Evolutionary conservation across 2,888 invertebrate genomes (phyloP), one percentile per base, ranked within the genome.

Genomic region (Agrochola lota): DNA sequence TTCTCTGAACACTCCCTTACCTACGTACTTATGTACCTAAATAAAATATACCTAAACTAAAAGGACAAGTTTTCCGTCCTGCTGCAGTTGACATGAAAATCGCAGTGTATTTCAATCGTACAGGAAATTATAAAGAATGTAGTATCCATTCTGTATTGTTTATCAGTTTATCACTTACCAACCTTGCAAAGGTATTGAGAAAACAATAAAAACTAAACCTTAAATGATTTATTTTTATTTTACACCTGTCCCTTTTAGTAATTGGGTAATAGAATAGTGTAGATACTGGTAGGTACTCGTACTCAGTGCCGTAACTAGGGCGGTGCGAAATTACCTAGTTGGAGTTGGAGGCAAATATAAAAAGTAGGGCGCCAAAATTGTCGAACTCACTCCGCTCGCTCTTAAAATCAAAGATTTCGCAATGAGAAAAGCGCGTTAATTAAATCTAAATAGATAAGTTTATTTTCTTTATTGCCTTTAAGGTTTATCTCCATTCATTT

Each of bases 141-240:
- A 94, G 94, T 94, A 92, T 93, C 93, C 93, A 91, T 94, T 94
- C 93, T 93, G 92, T 94, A 94, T 93, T 92, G 91, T 94, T 94
- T 93, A 93, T 91, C 91, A 88, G 94, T 94, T 94, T 92, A 90
- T 89, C 90, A 93, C 91, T 92, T 92, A 91, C 90, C 89, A 94
- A 94, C 95, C 95, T 96, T 96, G 90, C 95, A 95, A 96, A 96
- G 96, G 96, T 96, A 94, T 95, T 94, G 91, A 93, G 90, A 93
- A 94, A 94, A 94, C 93, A 95, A 95, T 94, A 95, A 95, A 95
- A 94, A 90, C 87, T 84, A 90, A 89, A 88, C 86, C 77, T 84
- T 76, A 78, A 59, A 66, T 7, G 52, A 49, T 88, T 87, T 72
- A 8, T 80, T 87, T 87, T 85, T 78, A 81, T 86, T 88, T 82